Base-by-base conservation (phyloP, 2,113 vertebrate genomes). In the Malurus elegans region DNA sequence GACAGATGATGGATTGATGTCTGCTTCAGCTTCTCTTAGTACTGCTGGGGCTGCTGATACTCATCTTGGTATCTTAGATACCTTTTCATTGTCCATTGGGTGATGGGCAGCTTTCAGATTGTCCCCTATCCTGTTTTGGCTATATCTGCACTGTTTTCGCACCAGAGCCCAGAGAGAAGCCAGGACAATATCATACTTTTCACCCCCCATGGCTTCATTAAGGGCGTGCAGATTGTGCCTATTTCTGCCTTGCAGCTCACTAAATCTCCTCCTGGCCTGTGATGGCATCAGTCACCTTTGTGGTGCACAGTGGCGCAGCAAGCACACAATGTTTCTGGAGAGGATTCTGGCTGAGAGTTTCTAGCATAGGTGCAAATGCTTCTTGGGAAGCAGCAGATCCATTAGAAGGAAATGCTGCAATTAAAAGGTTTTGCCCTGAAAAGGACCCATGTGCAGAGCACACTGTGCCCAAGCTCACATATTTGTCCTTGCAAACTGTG, bases 351-450 rank as follows among this genome's bases (percentile, higher is more conserved):
- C 9, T 0, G 8, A 61, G 38, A 69, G 9, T 79, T 45, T 73
- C 50, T 54, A 70, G 32, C 47, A 70, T 10, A 73, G 60, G 80
- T 50, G 44, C 14, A 93, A 90, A 80, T 31, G 24, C 67, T 88
- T 60, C 72, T 74, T 40, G 72, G 50, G 86, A 86, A 92, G 72
- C 51, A 83, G 71, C 26, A 80, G 58, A 58, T 13, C 24, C 42
- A 45, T 54, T 75, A 82, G 70, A 76, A 90, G 50, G 66, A 92
- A 90, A 88, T n/a, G 44, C 18, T 74, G 44, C 64, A 84, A 89
- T 91, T 81, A 79, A 64, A 87, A 89, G 34, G 73, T 86, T 70
- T 95, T 91, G 60, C 57, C 83, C 94, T 86, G 38, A 91, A 57
- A 57, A 93, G 93, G 40, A 87, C 60, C 86, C 72, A 25, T 47